phyloP scores from a whole-genome alignment of 2,888 invertebrate species.

The Ochropleura plecta region DNA sequence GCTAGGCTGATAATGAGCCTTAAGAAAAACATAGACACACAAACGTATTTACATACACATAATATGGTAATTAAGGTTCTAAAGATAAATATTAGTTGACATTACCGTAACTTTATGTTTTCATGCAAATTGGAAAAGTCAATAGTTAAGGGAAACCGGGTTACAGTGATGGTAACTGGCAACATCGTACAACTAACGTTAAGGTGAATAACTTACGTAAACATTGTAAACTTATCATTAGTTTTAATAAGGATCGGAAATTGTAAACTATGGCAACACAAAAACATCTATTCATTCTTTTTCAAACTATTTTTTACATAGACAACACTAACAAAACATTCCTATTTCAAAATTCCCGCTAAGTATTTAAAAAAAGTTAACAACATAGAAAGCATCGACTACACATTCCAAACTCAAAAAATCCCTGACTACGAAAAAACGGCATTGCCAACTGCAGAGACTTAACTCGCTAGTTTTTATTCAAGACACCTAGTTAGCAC shows the following conservation, averaged over 20 bases:
- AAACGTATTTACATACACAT: conserved; percentile 20
- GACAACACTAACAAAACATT: not conserved
- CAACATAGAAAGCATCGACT: not conserved
- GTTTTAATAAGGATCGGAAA: conserved; percentile 1
- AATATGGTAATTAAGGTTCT: conserved; percentile 31
- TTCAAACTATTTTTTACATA: not conserved
- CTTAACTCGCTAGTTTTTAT: conserved; percentile 46
- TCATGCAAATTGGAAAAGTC: conserved; percentile 51
- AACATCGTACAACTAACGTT: conserved; percentile 26
- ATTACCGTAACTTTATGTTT: conserved; percentile 43
- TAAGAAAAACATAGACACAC: not conserved
- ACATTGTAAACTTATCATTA: conserved; percentile 30
- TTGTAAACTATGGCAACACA: not conserved
- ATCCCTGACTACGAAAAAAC: not conserved
- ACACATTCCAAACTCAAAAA: conserved; percentile 29
- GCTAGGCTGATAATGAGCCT: not conserved
- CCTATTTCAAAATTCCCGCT: conserved; percentile 25
- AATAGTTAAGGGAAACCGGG: conserved; percentile 49
- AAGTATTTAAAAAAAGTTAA: not conserved
- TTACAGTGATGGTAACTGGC: conserved; percentile 26
- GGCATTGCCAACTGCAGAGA: conserved; percentile 13
- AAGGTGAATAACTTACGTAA: conserved; percentile 13
- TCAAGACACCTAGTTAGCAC: conserved; percentile 54
- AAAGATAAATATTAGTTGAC: conserved; percentile 32
- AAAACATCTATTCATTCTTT: not conserved